phyloP scores from a whole-genome alignment of 2,888 invertebrate genomes.

The Neoitamus cyanurus region DNA sequence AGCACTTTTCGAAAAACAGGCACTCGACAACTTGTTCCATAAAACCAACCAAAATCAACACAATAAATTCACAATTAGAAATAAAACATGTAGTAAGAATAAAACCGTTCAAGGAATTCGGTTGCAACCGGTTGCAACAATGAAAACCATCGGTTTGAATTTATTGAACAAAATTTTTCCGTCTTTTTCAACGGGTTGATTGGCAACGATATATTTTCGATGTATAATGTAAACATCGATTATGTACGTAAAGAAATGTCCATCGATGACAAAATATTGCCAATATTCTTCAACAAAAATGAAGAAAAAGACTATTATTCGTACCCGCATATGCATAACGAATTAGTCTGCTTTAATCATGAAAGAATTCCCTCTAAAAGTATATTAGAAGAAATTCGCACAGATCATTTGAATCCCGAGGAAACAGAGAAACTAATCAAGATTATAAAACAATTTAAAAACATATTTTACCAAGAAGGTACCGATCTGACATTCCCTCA shows the following conservation, averaged over 20 bases:
- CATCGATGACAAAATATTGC: neutral
- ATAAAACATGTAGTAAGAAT: neutral
- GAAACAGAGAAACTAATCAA: too few species aligned
- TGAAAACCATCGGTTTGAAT: neutral
- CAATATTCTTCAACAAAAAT: constrained; percentile 7
- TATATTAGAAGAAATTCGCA: too few species aligned
- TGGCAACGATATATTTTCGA: constrained; percentile 5
- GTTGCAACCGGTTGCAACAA: neutral
- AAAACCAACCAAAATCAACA: neutral
- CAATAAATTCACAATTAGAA: neutral
- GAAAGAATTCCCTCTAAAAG: too few species aligned
- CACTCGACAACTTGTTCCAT: too few species aligned
- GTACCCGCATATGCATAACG: too few species aligned
- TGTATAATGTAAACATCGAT: neutral
- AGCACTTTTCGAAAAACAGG: too few species aligned
- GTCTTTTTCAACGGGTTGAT: neutral
- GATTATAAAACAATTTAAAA: too few species aligned
- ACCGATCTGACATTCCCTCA: too few species aligned
- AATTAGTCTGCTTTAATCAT: too few species aligned
- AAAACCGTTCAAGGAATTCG: constrained; percentile 8
- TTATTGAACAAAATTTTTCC: neutral
- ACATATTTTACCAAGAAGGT: too few species aligned
- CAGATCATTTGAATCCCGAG: too few species aligned
- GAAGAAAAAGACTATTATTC: too few species aligned
- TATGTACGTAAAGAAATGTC: neutral